Conservation (phyloP, 2,888 invertebrate species). For the Eupithecia dodoneata region DNA sequence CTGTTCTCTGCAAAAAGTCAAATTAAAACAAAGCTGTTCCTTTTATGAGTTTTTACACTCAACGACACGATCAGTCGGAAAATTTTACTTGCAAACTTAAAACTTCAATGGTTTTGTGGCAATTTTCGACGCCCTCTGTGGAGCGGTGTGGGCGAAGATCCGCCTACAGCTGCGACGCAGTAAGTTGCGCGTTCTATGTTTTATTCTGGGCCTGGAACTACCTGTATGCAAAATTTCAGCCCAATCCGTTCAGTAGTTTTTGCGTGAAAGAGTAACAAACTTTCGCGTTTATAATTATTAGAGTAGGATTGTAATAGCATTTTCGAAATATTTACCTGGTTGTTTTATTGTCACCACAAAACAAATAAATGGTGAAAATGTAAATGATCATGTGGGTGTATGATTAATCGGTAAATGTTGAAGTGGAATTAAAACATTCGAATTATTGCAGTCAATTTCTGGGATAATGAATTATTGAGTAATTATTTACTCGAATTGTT, state of each 20-base stretch:
- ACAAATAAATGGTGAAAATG: not conserved
- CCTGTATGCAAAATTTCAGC: too few species aligned
- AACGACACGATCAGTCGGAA: not conserved
- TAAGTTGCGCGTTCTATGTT: too few species aligned
- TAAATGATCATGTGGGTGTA: too few species aligned
- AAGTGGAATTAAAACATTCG: not conserved
- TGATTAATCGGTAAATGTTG: not conserved
- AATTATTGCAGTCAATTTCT: not conserved
- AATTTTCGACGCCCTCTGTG: too few species aligned
- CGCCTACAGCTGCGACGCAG: too few species aligned
- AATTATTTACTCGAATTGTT: not conserved
- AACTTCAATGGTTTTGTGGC: not conserved
- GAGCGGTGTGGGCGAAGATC: too few species aligned
- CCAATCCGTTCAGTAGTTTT: too few species aligned
- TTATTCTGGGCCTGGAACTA: too few species aligned
- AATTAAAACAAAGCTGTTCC: constrained; percentile 17
- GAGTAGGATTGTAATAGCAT: not conserved
- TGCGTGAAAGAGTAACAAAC: too few species aligned
- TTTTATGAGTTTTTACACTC: not conserved
- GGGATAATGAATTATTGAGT: not conserved
- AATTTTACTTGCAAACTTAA: not conserved
- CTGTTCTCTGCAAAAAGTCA: constrained; percentile 11
- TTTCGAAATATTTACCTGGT: not conserved
- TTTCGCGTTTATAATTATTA: too few species aligned
- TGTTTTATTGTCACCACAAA: not conserved